A percentile compares a stretch with the other conserved stretches of the same genome.
These are phyloP conservation scores for Pogoniulus pusillus DNA, from an alignment of 2,797 vertebrate genomes.

Conservation along the genomic window DNA sequence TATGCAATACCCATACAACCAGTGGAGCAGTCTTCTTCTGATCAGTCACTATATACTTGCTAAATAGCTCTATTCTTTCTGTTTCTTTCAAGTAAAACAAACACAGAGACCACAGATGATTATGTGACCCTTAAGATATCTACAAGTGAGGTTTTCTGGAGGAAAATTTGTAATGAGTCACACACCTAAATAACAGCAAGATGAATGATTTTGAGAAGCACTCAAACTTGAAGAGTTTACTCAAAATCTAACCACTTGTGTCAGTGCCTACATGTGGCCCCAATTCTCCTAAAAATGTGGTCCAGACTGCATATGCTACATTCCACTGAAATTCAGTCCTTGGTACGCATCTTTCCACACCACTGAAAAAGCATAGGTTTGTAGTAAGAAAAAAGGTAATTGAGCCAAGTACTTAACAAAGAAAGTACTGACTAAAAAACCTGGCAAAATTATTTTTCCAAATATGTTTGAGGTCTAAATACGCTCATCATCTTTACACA, in stretches of 20 bases:
- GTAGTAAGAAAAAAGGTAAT: neutral
- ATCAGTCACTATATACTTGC: neutral
- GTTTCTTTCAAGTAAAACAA: neutral
- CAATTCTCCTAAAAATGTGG: neutral
- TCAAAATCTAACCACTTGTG: neutral
- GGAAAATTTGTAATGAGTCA: neutral
- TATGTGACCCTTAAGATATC: neutral
- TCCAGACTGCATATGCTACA: neutral
- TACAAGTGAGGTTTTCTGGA: neutral
- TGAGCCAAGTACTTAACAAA: neutral
- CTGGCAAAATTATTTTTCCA: neutral
- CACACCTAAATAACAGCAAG: neutral
- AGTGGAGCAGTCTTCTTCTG: neutral
- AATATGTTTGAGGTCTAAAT: neutral
- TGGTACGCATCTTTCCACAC: neutral
- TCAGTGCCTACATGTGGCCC: neutral
- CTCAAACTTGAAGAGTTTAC: neutral
- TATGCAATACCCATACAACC: neutral
- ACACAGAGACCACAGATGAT: neutral
- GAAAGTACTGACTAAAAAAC: neutral
- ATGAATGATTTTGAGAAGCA: neutral
- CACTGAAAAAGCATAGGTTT: neutral
- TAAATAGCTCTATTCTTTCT: neutral
- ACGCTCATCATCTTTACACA: neutral
- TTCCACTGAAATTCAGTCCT: neutral